Conservation (phyloP, 1,140 invertebrate genomes). For the Drosophila malerkotliana region DNA sequence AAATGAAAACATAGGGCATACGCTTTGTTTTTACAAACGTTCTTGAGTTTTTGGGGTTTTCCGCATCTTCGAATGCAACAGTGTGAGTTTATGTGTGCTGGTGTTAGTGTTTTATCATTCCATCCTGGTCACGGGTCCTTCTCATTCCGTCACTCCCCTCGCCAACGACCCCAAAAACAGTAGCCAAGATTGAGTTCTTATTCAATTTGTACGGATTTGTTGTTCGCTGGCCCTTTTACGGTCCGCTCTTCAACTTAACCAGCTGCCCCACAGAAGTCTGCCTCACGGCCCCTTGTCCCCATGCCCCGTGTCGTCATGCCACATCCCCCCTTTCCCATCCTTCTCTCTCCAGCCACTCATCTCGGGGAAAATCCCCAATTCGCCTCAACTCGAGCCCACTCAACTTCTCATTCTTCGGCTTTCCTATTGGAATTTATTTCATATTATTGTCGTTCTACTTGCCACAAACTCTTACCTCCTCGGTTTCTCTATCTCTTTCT, state of each 20-base stretch:
- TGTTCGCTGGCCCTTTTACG: slow-evolving; percentile 44
- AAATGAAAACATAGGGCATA: too few species aligned
- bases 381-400: slow-evolving; percentile 22
- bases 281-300: too few species aligned
- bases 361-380: slow-evolving; percentile 11
- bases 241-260: slow-evolving; percentile 13
- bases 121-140: slow-evolving; percentile 28
- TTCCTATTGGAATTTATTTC: slow-evolving; percentile 71
- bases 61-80: slow-evolving; percentile 12
- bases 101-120: slow-evolving; percentile 53
- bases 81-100: slow-evolving; percentile 2
- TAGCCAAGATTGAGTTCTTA: slow-evolving; percentile 82
- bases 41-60: slow-evolving; percentile 17
- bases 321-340: slow-evolving; percentile 1
- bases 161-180: slow-evolving; percentile 30
- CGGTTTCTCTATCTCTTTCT: slow-evolving; percentile 1
- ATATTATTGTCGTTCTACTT: slow-evolving; percentile 64
- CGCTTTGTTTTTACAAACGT: slow-evolving; percentile 11
- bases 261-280: neutral
- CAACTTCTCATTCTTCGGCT: slow-evolving; percentile 12
- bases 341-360: slow-evolving; percentile 10
- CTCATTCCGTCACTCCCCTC: neutral
- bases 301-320: neutral
- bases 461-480: neutral
- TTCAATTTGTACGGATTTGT: slow-evolving; percentile 80